Base-by-base conservation (phyloP, 2,113 vertebrate species). In the Laticauda laticaudata region DNA sequence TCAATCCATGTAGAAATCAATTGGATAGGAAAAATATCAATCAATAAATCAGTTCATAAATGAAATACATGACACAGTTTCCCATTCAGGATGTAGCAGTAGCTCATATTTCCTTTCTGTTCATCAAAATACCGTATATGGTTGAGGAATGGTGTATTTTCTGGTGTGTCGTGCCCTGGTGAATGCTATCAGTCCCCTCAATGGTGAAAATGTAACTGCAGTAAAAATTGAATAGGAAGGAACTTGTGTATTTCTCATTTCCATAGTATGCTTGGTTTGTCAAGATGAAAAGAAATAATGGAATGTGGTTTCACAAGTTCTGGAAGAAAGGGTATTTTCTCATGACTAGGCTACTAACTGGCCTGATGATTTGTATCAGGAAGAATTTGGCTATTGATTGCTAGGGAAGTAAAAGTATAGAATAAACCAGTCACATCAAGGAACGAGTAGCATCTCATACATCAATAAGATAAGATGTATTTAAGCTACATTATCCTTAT, bases 241-340 rank as follows among this genome's bases (percentile, higher is more conserved):
- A 21, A 26, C 75, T 55, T 75, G 10, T 5, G 2, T 87, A 23
- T 34, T 15, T 91, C 45, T 29, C 43, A 86, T 87, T 56, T 61
- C 39, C 18, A 59, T n/a, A n/a, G 39, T 54, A 57, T 54, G 7
- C 48, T 54, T 92, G n/a, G 59, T 21, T 88, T 64, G 23, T 86
- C 59, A 89, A 81, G 61, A 18, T 45, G 54, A 45, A 88, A 88
- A 92, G 7, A 43, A 64, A 54, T 21, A 43, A 54, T 54, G 91
- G 87, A 92, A 92, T 88, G 48, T 51, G 5, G 86, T 69, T 75
- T 75, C 86, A 23, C 91, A 61, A 54, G 91, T 92, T 92, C n/a
- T 88, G 2, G n/a, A 21, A 20, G 59, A 92, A 34, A 39, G n/a
- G 69, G n/a, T 39, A 75, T 75, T 75, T 75, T 75, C 15, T 34